These are phyloP conservation scores for Agrypnus murinus DNA, from an alignment of 2,888 invertebrate genomes.

Conservation along the genomic window DNA sequence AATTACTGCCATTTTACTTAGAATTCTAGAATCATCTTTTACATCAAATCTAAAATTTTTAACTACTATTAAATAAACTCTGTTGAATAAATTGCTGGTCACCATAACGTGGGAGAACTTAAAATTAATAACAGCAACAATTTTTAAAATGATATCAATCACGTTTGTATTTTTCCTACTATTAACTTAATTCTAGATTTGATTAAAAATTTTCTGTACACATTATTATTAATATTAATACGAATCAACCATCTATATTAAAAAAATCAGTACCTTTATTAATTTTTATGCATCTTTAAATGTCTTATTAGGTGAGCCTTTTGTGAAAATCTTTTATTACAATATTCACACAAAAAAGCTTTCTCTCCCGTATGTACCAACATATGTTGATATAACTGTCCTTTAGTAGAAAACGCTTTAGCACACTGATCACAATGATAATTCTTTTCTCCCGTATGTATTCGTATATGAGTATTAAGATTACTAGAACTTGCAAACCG, in stretches of 20 bases:
- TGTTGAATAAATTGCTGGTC: too few species aligned
- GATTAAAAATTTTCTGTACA: constrained; percentile 10
- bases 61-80: too few species aligned
- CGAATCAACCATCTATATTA: neutral
- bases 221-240: neutral
- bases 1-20: too few species aligned
- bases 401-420: constrained; percentile 70
- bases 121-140: too few species aligned
- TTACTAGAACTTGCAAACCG: constrained; percentile 70
- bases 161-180: neutral
- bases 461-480: constrained; percentile 68
- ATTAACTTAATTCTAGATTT: neutral
- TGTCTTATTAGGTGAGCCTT: constrained; percentile 70
- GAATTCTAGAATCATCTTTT: too few species aligned
- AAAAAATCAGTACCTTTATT: constrained; percentile 31
- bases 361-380: constrained; percentile 70
- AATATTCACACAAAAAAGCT: constrained; percentile 69
- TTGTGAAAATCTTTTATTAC: constrained; percentile 70
- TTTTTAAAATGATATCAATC: too few species aligned
- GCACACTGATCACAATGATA: constrained; percentile 70
- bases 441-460: constrained; percentile 71
- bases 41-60: too few species aligned
- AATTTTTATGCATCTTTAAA: constrained; percentile 67
- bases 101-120: too few species aligned
- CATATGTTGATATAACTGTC: constrained; percentile 69